phyloP scores from a whole-genome alignment of 1,140 invertebrate species.

The Archivesica marissinica region DNA sequence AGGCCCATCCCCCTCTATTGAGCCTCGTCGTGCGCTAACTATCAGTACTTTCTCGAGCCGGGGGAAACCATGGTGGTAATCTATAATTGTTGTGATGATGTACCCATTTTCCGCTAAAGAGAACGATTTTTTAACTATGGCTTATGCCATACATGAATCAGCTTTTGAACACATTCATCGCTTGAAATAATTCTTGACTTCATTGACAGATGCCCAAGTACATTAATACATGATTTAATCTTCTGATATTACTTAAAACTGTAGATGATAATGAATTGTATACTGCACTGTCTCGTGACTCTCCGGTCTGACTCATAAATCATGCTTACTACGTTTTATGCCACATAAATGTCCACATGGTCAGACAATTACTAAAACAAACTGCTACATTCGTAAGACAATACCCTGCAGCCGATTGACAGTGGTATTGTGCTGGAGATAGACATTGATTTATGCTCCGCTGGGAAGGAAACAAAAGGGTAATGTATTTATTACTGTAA shows the following conservation, averaged over 20 bases:
- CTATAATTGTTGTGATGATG: slow-evolving; percentile 49
- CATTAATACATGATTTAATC: neutral
- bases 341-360: neutral
- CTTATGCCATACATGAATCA: neutral
- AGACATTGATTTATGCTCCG: neutral
- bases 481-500: slow-evolving; percentile 26
- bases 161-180: neutral
- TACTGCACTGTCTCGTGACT: neutral
- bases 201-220: neutral
- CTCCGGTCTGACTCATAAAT: neutral
- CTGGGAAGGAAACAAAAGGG: neutral
- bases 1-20: slow-evolving; percentile 43
- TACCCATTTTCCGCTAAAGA: slow-evolving; percentile 28
- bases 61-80: slow-evolving; percentile 44
- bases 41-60: neutral
- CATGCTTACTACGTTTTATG: neutral
- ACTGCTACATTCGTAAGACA: neutral
- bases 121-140: neutral
- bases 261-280: neutral
- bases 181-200: neutral
- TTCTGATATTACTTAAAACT: neutral
- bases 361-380: neutral
- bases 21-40: slow-evolving; percentile 18
- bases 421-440: neutral
- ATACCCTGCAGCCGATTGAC: neutral